These are phyloP conservation scores for Cheilosia vernalis DNA, from an alignment of 2,888 invertebrate genomes.

Conservation along the genomic window DNA sequence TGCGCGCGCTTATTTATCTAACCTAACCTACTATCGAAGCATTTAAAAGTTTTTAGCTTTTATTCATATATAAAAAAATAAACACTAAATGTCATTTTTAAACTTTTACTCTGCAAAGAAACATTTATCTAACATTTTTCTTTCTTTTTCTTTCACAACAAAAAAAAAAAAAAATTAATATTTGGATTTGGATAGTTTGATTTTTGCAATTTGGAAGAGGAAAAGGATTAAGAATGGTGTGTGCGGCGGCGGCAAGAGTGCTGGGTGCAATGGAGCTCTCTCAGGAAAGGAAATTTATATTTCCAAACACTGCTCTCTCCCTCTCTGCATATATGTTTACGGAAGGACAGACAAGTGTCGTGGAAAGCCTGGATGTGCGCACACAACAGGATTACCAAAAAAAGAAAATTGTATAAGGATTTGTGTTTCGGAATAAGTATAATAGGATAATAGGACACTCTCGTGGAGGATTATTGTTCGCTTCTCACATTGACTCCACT, in stretches of 20 bases:
- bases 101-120: constrained; percentile 60
- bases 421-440: constrained; percentile 48
- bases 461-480: constrained; percentile 57
- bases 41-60: constrained; percentile 33
- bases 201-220: constrained; percentile 72
- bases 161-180: constrained; percentile 49
- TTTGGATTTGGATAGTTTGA: constrained; percentile 74
- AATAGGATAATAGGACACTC: constrained; percentile 60
- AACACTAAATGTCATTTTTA: constrained; percentile 58
- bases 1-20: constrained; percentile 16
- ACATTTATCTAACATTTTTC: constrained; percentile 68
- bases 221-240: constrained; percentile 53
- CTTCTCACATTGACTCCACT: constrained; percentile 41
- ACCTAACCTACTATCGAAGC: constrained; percentile 26
- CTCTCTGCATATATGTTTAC: constrained; percentile 15
- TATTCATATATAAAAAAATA: constrained; percentile 47
- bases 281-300: constrained; percentile 42
- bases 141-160: constrained; percentile 70
- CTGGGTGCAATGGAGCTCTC: constrained; percentile 24
- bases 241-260: constrained; percentile 18
- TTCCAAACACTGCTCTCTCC: constrained; percentile 5
- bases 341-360: constrained; percentile 43
- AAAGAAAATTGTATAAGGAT: constrained; percentile 46
- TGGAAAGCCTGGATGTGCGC: constrained; percentile 71
- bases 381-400: constrained; percentile 68